These are phyloP conservation scores for Panthera uncia DNA, from an alignment of 2,113 vertebrate species.

Conservation along the genomic window DNA sequence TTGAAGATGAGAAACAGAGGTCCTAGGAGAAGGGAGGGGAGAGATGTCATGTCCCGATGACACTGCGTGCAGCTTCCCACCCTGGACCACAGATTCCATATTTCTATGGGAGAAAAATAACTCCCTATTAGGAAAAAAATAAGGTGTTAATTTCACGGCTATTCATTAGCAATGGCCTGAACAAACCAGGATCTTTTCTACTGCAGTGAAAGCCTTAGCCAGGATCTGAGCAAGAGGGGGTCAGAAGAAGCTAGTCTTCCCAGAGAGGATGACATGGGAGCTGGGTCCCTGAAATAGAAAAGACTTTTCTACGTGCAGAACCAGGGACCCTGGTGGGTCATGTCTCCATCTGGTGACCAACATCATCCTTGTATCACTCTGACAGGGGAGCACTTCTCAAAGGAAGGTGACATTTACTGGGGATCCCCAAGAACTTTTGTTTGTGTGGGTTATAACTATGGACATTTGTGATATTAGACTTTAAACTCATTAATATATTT, in stretches of 20 bases:
- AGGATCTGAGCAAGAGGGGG: background rate
- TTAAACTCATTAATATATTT: background rate
- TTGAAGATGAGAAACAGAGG: background rate
- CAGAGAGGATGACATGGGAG: background rate
- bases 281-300: background rate
- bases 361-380: background rate
- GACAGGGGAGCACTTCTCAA: background rate
- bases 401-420: background rate
- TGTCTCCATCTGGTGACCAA: background rate
- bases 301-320: background rate
- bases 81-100: rapidly evolving
- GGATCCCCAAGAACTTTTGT: background rate
- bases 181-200: background rate
- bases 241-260: background rate
- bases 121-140: background rate
- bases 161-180: background rate
- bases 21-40: background rate
- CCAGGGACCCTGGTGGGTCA: no score
- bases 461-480: background rate
- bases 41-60: rapidly evolving
- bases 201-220: background rate
- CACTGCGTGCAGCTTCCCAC: rapidly evolving
- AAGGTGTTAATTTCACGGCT: background rate
- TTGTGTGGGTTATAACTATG: background rate
- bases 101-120: background rate